Base-by-base conservation (phyloP, 2,113 vertebrate species). In the Mormyrus lacerda region DNA sequence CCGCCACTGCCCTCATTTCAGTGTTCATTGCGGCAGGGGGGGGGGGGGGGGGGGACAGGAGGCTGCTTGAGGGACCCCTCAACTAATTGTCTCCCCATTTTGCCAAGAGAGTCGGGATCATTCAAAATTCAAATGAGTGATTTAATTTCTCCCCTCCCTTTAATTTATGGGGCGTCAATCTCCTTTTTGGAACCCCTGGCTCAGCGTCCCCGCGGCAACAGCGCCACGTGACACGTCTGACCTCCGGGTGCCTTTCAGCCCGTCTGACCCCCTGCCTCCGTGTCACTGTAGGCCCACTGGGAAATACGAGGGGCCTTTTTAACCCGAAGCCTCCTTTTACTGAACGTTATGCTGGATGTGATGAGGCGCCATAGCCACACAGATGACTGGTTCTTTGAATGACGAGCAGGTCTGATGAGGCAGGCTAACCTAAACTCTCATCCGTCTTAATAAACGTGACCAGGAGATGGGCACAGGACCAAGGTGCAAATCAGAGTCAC, bases 381-480 rank as follows among this genome's bases (percentile, higher is more conserved):
- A 94, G 94, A 95, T 95, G 94, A 94, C 93, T 91, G 92, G 91
- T 93, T 95, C 94, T 95, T 93, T 91, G 89, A 88, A 90, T 96
- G 95, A 95, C 94, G 93, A 94, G 95, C 95, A 95, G 91, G 93
- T 94, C 94, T 95, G 94, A 95, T 94, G 95, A 94, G 91, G 94
- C 85, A 90, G 90, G 93, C 93, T 95, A 95, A 96, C 95, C 95
- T 95, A 96, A 95, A 95, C 94, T 95, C 94, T 96, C 95, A 95
- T 58, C 95, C 94, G 92, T 94, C 94, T 91, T 93, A 93, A 96
- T 96, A 95, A 96, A 96, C 96, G 94, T 95, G 93, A 94, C 93
- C 90, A 87, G 88, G 84, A 15, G 39, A 31, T 11, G 51, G n/a
- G 53, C 39, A 24, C n/a, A 0, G 47, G 61, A 53, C 19, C 48